These are phyloP conservation scores for Holcopasites calliopsidis DNA, from an alignment of 1,140 invertebrate species.

Conservation along the genomic window DNA sequence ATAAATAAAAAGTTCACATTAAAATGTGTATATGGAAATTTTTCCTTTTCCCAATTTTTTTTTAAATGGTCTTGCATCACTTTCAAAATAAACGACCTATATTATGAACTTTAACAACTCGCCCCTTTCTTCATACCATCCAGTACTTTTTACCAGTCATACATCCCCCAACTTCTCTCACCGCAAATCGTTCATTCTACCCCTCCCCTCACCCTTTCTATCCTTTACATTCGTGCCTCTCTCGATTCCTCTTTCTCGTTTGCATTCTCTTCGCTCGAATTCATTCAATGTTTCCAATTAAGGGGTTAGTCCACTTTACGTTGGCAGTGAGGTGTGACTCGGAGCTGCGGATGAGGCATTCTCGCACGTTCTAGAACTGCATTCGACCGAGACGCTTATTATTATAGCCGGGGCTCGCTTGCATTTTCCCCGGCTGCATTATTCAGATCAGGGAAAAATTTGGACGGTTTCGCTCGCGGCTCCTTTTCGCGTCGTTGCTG, in stretches of 20 bases:
- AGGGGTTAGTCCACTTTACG: slow-evolving; percentile 65
- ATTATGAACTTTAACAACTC: too few species aligned
- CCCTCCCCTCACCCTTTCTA: neutral
- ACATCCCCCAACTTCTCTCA: slow-evolving; percentile 26
- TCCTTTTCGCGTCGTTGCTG: neutral
- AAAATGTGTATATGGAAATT: too few species aligned
- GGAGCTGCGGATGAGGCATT: slow-evolving; percentile 48
- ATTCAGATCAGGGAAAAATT: slow-evolving; percentile 2
- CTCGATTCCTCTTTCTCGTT: slow-evolving; percentile 4
- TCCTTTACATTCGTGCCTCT: neutral
- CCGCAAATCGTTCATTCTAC: neutral
- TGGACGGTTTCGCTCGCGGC: neutral
- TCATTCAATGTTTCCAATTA: slow-evolving; percentile 65
- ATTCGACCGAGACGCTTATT: slow-evolving; percentile 59
- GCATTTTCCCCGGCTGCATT: slow-evolving; percentile 15
- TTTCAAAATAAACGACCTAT: too few species aligned
- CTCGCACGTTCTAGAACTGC: slow-evolving; percentile 64
- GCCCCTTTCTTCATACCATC: too few species aligned
- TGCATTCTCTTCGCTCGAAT: slow-evolving; percentile 51
- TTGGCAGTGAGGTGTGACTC: slow-evolving; percentile 63
- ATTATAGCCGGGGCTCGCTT: slow-evolving; percentile 27
- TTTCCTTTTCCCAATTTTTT: too few species aligned
- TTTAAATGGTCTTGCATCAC: too few species aligned
- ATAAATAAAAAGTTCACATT: too few species aligned
- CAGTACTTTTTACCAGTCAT: slow-evolving; percentile 11